phyloP scores from a whole-genome alignment of 1,140 invertebrate genomes.

The Chymomyza costata region DNA sequence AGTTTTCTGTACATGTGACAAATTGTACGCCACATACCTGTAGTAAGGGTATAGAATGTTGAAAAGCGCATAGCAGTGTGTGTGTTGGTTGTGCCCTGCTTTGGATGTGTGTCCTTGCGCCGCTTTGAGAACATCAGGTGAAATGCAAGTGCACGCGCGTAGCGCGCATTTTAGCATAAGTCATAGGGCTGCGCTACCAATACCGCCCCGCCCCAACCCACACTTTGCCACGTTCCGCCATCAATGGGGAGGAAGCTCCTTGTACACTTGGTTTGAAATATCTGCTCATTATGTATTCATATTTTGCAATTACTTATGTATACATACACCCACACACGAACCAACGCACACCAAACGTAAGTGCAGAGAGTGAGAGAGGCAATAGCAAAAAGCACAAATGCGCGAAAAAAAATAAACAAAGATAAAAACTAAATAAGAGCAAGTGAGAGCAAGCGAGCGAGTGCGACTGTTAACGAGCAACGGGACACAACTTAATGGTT shows the following conservation, averaged over 20 bases:
- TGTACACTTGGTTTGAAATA: constrained; percentile 64
- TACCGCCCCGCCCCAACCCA: constrained; percentile 2
- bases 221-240: constrained; percentile 25
- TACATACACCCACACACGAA: constrained; percentile 26
- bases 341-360: constrained; percentile 2
- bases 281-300: constrained; percentile 72
- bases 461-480: constrained; percentile 40
- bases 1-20: too few relatives aligned
- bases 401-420: background rate
- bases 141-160: constrained; percentile 62
- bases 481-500: too few relatives aligned
- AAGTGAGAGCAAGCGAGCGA: constrained; percentile 6
- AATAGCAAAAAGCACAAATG: constrained; percentile 52
- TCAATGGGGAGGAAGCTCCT: too few relatives aligned
- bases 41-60: background rate
- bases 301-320: constrained; percentile 67
- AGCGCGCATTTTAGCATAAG: constrained; percentile 65
- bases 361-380: too few relatives aligned
- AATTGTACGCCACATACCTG: too few relatives aligned
- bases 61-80: background rate
- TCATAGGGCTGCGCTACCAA: constrained; percentile 25
- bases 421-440: background rate
- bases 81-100: constrained; percentile 6
- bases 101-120: constrained; percentile 45
- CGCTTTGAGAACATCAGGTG: constrained; percentile 41